A percentile compares a stretch with the other conserved stretches of the same genome.
phyloP scores from a whole-genome alignment of 1,140 invertebrate genomes.

The Pristionchus pacificus region DNA sequence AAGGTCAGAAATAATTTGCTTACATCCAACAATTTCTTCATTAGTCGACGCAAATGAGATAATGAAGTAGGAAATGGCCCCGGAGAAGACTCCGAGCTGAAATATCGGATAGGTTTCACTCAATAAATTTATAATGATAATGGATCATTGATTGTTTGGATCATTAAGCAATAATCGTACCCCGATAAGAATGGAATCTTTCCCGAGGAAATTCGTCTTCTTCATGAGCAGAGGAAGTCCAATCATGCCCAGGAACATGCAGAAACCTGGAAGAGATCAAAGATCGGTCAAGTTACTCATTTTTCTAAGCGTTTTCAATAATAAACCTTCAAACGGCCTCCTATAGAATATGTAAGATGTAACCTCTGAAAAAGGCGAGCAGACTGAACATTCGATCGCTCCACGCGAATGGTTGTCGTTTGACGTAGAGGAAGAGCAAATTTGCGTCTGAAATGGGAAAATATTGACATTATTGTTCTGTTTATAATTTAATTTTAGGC shows the following conservation, averaged over 20 bases:
- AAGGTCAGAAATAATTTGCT: background rate
- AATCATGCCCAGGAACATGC: conserved; percentile 22
- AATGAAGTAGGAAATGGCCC: conserved; percentile 21
- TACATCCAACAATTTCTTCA: conserved; percentile 22
- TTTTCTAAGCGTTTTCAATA: background rate
- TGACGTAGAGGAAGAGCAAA: conserved; percentile 30
- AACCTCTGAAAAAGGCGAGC: conserved; percentile 12
- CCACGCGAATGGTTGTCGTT: conserved; percentile 33
- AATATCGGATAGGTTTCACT: too few species aligned
- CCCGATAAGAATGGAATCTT: conserved; percentile 1
- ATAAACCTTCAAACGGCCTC: conserved; percentile 16
- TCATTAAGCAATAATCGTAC: background rate
- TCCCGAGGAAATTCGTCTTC: conserved; percentile 9
- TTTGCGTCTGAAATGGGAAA: conserved; percentile 26
- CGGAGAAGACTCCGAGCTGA: conserved; percentile 15
- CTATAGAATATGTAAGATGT: background rate
- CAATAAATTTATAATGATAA: too few species aligned
- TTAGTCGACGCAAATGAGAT: conserved; percentile 26
- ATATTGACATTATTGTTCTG: background rate
- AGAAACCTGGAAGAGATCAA: conserved; percentile 3
- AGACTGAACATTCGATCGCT: conserved; percentile 26
- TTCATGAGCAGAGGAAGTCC: conserved; percentile 1
- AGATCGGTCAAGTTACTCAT: conserved; percentile 2
- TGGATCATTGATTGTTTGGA: background rate
- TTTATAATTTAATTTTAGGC: too few species aligned